Evolutionary conservation across 2,113 vertebrate genomes (phyloP), one percentile per base, ranked within the genome.

Genomic region (Rhegmatorhina hoffmannsi): DNA sequence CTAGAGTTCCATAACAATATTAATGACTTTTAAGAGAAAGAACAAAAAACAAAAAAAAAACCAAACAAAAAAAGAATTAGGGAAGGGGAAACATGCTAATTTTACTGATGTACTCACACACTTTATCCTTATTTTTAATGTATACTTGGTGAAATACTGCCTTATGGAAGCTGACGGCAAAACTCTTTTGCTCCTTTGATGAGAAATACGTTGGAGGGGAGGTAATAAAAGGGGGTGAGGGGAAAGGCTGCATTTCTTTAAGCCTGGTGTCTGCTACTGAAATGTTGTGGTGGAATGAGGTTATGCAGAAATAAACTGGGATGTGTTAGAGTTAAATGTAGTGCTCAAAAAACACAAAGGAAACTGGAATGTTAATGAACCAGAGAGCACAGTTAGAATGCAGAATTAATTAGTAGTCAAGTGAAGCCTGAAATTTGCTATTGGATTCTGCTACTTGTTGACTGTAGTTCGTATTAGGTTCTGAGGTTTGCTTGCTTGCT

Each of bases 401-500:
- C 92, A 94, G 90, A 96, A 97, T 95, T 96, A 95, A 96, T 92
- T 84, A 94, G 90, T 77, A 90, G 85, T 67, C 82, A 96, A 96
- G 72, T 52, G 93, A 94, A 96, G 93, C 94, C 74, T 96, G 82
- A 96, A 90, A 96, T 96, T 78, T 96, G 50, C 79, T 85, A 59
- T 59, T 88, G 93, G 60, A 86, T 95, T 95, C 47, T 40, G 52
- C 85, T 94, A 88, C 68, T 92, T 96, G 84, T 91, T 95, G 85
- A 85, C 44, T 81, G 46, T 31, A 47, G 59, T 75, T 90, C 84
- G 28, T 78, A 38, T 81, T 34, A 52, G 40, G 26, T 85, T 91
- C 79, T 70, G 26, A 88, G 43, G 36, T 21, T 77, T 66, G 40
- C 73, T 66, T 84, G 29, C 49, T 89, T 78, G 18, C 2, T 69